phyloP scores from a whole-genome alignment of 2,113 vertebrate genomes.

The Aplodontia rufa region DNA sequence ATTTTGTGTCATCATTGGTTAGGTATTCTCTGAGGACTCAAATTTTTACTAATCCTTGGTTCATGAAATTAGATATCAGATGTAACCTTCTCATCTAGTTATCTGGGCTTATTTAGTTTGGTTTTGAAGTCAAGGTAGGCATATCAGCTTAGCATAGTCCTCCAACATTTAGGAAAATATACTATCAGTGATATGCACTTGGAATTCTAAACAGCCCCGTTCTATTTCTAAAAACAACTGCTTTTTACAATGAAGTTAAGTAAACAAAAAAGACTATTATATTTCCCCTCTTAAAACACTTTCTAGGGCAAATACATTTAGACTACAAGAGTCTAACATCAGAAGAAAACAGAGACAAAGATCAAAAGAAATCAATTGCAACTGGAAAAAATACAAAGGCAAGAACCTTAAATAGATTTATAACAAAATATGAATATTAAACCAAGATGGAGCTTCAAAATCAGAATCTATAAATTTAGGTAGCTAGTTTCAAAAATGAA shows the following conservation, averaged over 20 bases:
- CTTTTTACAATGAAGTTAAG: neutral
- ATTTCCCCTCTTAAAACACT: neutral
- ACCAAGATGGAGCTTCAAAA: slow-evolving; percentile 14
- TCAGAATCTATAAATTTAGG: slow-evolving; percentile 11
- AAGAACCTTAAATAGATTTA: neutral
- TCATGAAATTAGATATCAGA: neutral
- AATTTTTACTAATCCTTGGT: neutral
- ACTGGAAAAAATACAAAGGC: neutral
- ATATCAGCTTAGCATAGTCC: neutral
- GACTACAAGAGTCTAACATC: neutral
- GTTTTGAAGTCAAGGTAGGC: neutral
- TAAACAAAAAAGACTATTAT: no score
- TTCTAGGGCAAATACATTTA: neutral
- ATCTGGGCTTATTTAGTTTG: neutral
- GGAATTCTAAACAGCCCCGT: neutral
- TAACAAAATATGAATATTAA: neutral
- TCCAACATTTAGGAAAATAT: neutral
- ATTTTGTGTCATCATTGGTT: neutral
- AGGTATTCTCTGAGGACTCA: slow-evolving; percentile 7
- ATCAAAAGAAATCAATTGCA: neutral
- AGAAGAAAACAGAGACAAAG: neutral
- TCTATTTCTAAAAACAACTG: slow-evolving; percentile 17
- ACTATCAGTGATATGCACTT: neutral
- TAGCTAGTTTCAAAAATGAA: slow-evolving; percentile 22
- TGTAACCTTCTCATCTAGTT: neutral